Conservation (phyloP, 1,140 invertebrate species). For the Manduca sexta region DNA sequence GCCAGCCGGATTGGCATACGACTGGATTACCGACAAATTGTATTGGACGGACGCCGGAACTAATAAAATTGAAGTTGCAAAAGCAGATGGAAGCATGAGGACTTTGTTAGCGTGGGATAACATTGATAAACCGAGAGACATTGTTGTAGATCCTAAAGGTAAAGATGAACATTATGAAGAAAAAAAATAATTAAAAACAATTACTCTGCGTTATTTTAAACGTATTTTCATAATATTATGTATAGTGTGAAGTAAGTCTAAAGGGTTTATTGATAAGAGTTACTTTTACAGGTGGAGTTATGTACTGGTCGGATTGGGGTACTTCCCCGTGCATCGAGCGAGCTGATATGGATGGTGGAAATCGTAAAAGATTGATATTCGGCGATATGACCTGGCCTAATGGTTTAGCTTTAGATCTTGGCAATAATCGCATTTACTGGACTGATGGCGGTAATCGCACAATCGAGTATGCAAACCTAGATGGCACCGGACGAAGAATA, state of each 20-base stretch:
- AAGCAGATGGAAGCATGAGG: constrained; percentile 83
- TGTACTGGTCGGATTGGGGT: constrained; percentile 96
- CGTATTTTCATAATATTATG: no score
- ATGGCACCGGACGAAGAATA: constrained; percentile 82
- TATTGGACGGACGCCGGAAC: constrained; percentile 93
- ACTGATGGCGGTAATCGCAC: constrained; percentile 86
- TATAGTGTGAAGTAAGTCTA: no score
- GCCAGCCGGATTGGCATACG: constrained; percentile 85
- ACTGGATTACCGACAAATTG: constrained; percentile 90
- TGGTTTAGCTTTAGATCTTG: constrained; percentile 86
- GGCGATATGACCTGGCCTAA: constrained; percentile 87
- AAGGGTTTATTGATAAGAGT: no score
- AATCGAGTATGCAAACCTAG: constrained; percentile 87
- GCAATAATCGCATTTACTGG: constrained; percentile 83
- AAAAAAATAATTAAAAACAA: no score
- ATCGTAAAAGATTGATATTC: constrained; percentile 78
- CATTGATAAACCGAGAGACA: constrained; percentile 87
- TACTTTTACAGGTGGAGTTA: constrained; percentile 76
- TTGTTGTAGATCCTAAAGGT: constrained; percentile 87
- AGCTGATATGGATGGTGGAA: constrained; percentile 90
- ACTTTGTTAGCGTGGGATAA: constrained; percentile 85
- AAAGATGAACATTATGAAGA: no score
- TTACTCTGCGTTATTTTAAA: no score
- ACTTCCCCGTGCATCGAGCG: constrained; percentile 85
- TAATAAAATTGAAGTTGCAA: constrained; percentile 87